phyloP scores from a whole-genome alignment of 2,113 vertebrate genomes.

The Nesogale talazaci region DNA sequence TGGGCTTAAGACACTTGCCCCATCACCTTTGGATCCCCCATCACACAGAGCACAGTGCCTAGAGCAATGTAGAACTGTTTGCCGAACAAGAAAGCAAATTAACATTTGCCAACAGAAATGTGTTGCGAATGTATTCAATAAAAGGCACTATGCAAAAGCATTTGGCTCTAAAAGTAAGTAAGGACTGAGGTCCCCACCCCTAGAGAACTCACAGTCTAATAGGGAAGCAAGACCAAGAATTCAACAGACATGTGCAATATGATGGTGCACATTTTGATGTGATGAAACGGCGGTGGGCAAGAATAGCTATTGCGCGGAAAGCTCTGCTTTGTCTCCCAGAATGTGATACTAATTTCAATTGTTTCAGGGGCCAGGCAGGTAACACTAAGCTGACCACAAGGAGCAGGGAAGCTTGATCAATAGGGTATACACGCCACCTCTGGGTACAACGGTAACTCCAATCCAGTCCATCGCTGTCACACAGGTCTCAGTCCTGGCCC shows the following conservation, averaged over 20 bases:
- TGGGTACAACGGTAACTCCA: neutral
- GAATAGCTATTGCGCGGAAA: neutral
- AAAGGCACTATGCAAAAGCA: neutral
- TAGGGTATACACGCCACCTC: neutral
- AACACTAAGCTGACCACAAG: neutral
- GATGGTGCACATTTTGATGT: neutral
- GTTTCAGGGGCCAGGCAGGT: neutral
- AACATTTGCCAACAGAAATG: neutral
- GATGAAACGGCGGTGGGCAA: neutral
- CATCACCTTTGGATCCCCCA: neutral
- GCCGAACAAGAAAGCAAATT: slow-evolving; percentile 16
- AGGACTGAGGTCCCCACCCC: neutral
- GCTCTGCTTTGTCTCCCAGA: neutral
- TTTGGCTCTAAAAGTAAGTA: neutral
- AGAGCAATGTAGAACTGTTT: neutral
- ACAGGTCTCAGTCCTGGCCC: neutral
- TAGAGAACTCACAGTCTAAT: neutral
- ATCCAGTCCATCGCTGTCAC: neutral
- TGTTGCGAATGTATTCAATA: neutral
- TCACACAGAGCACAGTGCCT: neutral
- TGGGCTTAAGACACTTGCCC: neutral
- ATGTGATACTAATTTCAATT: neutral
- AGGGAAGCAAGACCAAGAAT: neutral
- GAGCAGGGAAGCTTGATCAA: neutral
- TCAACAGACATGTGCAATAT: neutral